Evolutionary conservation across 1,140 invertebrate genomes (phyloP).

Genomic region (Apis dorsata): DNA sequence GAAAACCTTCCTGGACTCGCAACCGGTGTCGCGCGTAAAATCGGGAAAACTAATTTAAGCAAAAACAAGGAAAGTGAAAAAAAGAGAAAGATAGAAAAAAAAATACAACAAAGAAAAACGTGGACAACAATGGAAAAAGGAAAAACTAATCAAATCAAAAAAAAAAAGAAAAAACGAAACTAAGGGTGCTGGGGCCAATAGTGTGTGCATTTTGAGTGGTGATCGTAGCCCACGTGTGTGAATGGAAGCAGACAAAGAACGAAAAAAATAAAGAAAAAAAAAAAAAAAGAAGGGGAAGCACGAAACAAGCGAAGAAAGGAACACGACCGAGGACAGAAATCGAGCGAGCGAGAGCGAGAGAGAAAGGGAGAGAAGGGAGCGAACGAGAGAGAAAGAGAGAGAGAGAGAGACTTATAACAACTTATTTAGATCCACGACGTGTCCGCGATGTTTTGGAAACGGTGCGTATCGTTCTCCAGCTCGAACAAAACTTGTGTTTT

Average conservation of each 20-base stretch:
- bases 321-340: not conserved
- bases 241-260: conserved; percentile 1
- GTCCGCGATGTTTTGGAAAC: conserved; percentile 45
- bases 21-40: not conserved
- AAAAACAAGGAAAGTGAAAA: no score
- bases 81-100: no score
- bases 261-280: not conserved
- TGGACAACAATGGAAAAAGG: not conserved
- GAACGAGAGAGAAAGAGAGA: not conserved
- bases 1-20: not conserved
- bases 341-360: conserved; percentile 2
- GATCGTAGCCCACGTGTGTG: conserved; percentile 55
- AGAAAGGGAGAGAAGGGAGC: not conserved
- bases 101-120: not conserved
- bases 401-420: conserved; percentile 36
- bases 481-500: conserved; percentile 40
- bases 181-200: conserved; percentile 75
- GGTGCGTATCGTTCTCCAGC: conserved; percentile 34
- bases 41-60: no score
- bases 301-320: not conserved
- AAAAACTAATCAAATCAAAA: not conserved
- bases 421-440: conserved; percentile 39
- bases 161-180: conserved; percentile 44
- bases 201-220: conserved; percentile 64
- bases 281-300: not conserved